These are phyloP conservation scores for Gila orcuttii DNA, from an alignment of 2,113 vertebrate genomes.

Conservation along the genomic window DNA sequence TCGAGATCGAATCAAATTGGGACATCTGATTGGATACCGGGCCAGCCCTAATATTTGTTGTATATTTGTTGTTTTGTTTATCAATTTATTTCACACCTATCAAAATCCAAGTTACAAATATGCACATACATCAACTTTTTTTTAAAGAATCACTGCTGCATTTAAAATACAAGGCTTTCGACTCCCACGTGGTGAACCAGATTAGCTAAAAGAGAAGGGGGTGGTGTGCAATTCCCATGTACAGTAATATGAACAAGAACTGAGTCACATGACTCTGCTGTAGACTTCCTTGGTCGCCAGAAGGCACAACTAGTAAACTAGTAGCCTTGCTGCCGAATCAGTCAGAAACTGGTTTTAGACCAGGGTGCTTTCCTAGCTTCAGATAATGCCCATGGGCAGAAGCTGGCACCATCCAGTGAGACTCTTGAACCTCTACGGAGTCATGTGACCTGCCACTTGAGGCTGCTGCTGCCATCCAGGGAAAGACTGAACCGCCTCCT, in stretches of 20 bases:
- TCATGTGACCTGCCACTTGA: conserved; percentile 20
- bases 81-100: no score
- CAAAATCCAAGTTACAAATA: no score
- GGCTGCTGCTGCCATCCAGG: conserved; percentile 26
- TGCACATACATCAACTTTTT: no score
- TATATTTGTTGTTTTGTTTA: no score
- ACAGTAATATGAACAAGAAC: neutral
- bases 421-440: neutral
- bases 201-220: conserved; percentile 8
- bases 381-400: neutral
- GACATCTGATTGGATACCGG: no score
- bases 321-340: neutral
- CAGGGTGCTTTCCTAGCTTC: neutral
- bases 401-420: neutral
- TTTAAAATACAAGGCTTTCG: conserved; percentile 21
- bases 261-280: neutral
- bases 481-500: conserved; percentile 21
- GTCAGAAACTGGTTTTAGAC: neutral
- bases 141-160: conserved; percentile 24
- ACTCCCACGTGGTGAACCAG: conserved; percentile 22
- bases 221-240: neutral
- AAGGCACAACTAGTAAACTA: neutral
- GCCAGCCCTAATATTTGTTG: no score
- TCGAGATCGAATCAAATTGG: no score
- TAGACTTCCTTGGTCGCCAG: neutral